Conservation (phyloP, 30 jellyfish, hydroid and myxozoan genomes). For the Hydractinia symbiolongicarpus region DNA sequence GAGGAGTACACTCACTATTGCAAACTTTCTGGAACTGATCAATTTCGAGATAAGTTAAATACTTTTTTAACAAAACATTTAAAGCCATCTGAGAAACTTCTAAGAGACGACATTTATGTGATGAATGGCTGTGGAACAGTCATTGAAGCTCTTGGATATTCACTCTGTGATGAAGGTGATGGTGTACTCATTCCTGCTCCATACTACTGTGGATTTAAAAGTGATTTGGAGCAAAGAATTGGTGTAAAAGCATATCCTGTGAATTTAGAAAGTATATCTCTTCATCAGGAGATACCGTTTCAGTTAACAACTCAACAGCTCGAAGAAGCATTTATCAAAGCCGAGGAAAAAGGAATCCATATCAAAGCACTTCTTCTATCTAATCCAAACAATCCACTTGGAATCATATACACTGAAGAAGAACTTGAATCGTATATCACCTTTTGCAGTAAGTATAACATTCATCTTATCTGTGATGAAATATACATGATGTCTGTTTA, state of each 20-base stretch:
- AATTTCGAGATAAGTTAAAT: slow-evolving; percentile 47
- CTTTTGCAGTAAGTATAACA: slow-evolving; percentile 36
- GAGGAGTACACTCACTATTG: slow-evolving; percentile 28
- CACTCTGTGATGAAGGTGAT: slow-evolving; percentile 61
- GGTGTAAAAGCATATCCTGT: slow-evolving; percentile 16
- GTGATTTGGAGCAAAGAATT: slow-evolving; percentile 41
- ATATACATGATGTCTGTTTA: slow-evolving; percentile 41
- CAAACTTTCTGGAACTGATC: slow-evolving; percentile 44
- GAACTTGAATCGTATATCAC: slow-evolving; percentile 23
- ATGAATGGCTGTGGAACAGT: slow-evolving; percentile 83
- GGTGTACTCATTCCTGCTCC: slow-evolving; percentile 75
- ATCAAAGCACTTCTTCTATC: slow-evolving; percentile 42
- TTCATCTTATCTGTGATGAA: slow-evolving; percentile 68
- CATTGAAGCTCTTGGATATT: slow-evolving; percentile 53
- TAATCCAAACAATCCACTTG: slow-evolving; percentile 80
- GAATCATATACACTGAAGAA: slow-evolving; percentile 44
- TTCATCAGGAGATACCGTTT: slow-evolving; percentile 19
- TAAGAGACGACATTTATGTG: slow-evolving; percentile 39
- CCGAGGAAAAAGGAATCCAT: slow-evolving; percentile 24
- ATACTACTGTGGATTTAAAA: slow-evolving; percentile 59
- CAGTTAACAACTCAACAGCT: slow-evolving; percentile 49
- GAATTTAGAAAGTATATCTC: too few relatives aligned
- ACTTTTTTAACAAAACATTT: slow-evolving; percentile 37
- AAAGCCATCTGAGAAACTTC: slow-evolving; percentile 37
- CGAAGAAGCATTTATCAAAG: slow-evolving; percentile 39